These are phyloP conservation scores for Grammomys surdaster DNA, from an alignment of 2,113 vertebrate genomes.

Conservation along the genomic window DNA sequence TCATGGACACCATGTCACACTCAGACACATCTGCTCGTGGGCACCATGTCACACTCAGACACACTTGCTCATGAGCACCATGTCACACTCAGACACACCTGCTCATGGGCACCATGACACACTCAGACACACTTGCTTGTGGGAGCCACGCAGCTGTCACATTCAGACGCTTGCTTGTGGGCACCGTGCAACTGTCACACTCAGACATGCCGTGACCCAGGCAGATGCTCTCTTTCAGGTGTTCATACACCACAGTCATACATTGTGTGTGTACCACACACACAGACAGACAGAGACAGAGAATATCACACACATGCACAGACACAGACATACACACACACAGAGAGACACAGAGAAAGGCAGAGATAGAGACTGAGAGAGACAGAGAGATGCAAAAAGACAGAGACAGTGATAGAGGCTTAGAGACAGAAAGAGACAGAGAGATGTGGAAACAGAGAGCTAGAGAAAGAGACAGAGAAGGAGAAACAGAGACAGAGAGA, in stretches of 20 bases:
- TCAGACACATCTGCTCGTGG: not conserved
- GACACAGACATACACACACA: not conserved
- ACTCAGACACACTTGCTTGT: too few species aligned
- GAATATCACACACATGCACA: not conserved
- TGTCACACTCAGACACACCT: too few species aligned
- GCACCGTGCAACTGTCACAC: too few species aligned
- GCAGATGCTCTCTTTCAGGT: not conserved
- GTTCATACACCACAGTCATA: too few species aligned
- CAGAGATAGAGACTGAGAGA: not conserved
- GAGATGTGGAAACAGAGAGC: too few species aligned
- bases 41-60: not conserved
- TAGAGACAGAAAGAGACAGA: too few species aligned
- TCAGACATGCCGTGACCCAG: not conserved
- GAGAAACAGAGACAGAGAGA: not conserved
- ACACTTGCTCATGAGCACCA: not conserved
- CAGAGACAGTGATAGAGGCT: not conserved
- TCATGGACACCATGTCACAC: too few species aligned
- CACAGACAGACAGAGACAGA: not conserved
- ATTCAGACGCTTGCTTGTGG: fast-evolving
- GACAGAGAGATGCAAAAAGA: not conserved
- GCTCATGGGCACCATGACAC: too few species aligned
- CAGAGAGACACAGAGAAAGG: not conserved
- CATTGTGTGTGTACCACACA: not conserved
- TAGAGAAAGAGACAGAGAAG: too few species aligned
- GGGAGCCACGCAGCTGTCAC: too few species aligned